These are phyloP conservation scores for Rambutsinella grinnellia DNA, from an alignment of 2,888 invertebrate species.

Conservation along the genomic window DNA sequence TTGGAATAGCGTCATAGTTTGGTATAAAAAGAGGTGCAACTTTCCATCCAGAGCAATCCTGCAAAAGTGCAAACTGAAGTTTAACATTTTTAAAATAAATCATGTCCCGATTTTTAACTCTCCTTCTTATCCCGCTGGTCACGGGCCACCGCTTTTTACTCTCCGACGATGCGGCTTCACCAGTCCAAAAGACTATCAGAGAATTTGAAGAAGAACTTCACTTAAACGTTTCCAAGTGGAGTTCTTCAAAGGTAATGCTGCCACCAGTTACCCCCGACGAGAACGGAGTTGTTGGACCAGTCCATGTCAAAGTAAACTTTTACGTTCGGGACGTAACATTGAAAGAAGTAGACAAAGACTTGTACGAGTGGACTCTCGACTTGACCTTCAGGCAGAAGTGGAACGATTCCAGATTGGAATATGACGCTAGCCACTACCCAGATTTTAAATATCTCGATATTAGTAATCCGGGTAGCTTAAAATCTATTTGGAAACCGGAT, in stretches of 20 bases:
- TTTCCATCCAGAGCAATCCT: too few relatives aligned
- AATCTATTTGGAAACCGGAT: conserved; percentile 3
- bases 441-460: not conserved
- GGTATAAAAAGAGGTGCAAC: too few relatives aligned
- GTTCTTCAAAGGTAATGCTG: not conserved
- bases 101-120: not conserved
- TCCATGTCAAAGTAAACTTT: conserved; percentile 9
- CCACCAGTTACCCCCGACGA: not conserved
- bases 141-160: not conserved
- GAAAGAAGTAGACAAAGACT: not conserved
- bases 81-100: not conserved
- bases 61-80: too few relatives aligned
- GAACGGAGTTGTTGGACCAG: not conserved
- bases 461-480: not conserved
- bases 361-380: not conserved
- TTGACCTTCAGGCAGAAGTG: not conserved
- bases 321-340: not conserved
- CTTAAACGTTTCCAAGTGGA: not conserved
- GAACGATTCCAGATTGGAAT: not conserved
- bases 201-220: not conserved
- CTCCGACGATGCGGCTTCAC: not conserved
- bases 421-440: not conserved
- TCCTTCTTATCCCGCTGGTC: not conserved
- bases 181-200: not conserved
- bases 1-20: too few relatives aligned